Conservation (phyloP, 2,797 vertebrate species). For the Furcifer pardalis region DNA sequence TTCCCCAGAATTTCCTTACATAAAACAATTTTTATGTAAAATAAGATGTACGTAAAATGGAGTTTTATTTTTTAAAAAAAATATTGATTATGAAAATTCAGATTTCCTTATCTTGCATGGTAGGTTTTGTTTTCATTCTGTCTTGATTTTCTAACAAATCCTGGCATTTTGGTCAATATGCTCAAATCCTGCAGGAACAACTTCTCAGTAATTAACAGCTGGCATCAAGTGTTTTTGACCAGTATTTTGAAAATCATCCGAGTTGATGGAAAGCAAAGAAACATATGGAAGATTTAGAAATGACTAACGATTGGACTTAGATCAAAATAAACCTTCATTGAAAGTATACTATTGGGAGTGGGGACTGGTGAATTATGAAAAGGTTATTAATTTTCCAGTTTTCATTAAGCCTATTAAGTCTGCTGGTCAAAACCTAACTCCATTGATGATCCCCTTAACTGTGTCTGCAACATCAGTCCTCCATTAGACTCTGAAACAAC, state of each 20-base stretch:
- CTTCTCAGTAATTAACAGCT: not conserved
- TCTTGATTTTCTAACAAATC: slow-evolving; percentile 8
- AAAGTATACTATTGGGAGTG: not conserved
- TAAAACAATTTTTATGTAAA: too few species aligned
- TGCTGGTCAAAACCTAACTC: too few species aligned
- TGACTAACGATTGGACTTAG: not conserved
- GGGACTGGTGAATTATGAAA: not conserved
- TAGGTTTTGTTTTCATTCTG: not conserved
- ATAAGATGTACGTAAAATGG: too few species aligned
- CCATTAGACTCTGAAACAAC: too few species aligned
- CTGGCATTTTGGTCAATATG: not conserved
- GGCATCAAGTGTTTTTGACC: not conserved
- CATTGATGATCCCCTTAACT: too few species aligned
- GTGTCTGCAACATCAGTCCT: too few species aligned
- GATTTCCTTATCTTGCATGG: not conserved
- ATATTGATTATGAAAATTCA: not conserved
- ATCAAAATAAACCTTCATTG: not conserved
- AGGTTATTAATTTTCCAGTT: too few species aligned
- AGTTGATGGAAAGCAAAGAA: not conserved
- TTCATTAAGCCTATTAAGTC: too few species aligned
- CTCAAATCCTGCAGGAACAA: slow-evolving; percentile 4
- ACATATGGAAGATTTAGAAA: not conserved
- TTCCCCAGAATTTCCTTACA: too few species aligned
- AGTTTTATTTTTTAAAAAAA: too few species aligned
- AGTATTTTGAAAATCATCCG: not conserved